Base-by-base conservation (phyloP, 2,888 invertebrate species). In the Drosophila borealis region DNA sequence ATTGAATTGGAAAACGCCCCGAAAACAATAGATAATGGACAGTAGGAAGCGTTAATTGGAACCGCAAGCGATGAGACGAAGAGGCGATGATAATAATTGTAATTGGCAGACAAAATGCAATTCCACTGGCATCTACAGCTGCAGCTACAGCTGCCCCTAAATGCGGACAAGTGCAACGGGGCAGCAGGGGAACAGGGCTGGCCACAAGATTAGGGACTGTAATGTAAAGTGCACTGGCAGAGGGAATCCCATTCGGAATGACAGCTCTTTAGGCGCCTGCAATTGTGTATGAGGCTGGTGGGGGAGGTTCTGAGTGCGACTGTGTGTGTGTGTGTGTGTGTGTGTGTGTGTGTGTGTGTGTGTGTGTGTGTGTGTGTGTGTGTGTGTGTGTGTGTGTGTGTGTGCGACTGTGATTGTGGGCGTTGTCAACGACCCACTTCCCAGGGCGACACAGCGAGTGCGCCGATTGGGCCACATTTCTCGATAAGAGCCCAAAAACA, bases 41-140 rank as follows among this genome's bases (percentile, higher is more conserved):
- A 88, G 85, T 89, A 85, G 85, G 85, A 78, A 77, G 80, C 81
- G 86, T 85, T 88, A 88, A 85, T 89, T 85, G 86, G 78, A 85
- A 85, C 88, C 89, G 70, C 88, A 89, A 85, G 88, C 89, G 68
- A 78, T 88, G 70, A 59, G 51, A 48, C 66, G 41, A 48, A 36
- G 41, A 65, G 50, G 45, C 56, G 33, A 62, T 61, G 72, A 48
- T 68, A 73, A 88, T 73, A 87, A 88, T 56, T 87, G 76, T 87
- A 83, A 83, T 83, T 89, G 89, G 50, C 70, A 70, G 56, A 55
- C 74, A 46, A 66, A 83, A 57, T 63, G 76, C 62, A 64, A 73
- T 46, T 59, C 42, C 21, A 50, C 19, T 36, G 55, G 61, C 64
- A 68, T 21, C 70, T 50, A 55, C 67, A 81, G 49, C 54, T 46